Evolutionary conservation across 2,797 vertebrate species (phyloP).

Genomic region (Lithobates sylvaticus): DNA sequence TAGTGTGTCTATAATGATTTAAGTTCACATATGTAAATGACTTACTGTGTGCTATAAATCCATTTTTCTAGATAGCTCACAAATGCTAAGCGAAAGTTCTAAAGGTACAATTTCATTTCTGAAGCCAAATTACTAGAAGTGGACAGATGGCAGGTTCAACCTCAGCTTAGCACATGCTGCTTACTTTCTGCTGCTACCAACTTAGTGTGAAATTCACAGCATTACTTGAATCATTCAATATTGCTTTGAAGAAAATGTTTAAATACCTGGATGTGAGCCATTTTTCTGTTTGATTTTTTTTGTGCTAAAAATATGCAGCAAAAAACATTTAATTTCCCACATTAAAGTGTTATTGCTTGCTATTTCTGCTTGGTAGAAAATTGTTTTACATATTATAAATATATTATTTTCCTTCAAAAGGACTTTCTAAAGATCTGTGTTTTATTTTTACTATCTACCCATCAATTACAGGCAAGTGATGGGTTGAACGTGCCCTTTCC

Average conservation of each 20-base stretch:
- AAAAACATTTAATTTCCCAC: background rate
- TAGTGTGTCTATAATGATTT: background rate
- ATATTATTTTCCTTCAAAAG: background rate
- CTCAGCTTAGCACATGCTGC: conserved; percentile 12
- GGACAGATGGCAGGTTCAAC: conserved; percentile 35
- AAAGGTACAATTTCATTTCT: background rate
- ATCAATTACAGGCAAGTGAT: too few relatives aligned
- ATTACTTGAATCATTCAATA: conserved; percentile 23
- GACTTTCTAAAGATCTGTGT: background rate
- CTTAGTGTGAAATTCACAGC: conserved; percentile 2
- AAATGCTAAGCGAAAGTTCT: background rate
- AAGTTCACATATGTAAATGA: background rate
- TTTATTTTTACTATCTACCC: background rate
- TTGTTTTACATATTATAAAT: background rate
- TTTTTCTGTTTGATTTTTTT: background rate
- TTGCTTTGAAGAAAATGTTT: conserved; percentile 18
- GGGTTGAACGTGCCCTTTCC: too few relatives aligned
- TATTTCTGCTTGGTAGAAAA: background rate
- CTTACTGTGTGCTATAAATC: background rate
- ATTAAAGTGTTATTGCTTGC: background rate
- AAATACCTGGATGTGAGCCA: conserved; percentile 16
- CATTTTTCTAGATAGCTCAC: background rate
- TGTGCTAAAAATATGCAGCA: background rate
- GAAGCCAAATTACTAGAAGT: conserved; percentile 1
- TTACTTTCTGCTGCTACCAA: conserved; percentile 14